Percentiles rank a stretch among this genome's conserved stretches.
These are phyloP conservation scores for Drepanosiphum platanoidis DNA, from an alignment of 2,888 invertebrate species.

Conservation along the genomic window DNA sequence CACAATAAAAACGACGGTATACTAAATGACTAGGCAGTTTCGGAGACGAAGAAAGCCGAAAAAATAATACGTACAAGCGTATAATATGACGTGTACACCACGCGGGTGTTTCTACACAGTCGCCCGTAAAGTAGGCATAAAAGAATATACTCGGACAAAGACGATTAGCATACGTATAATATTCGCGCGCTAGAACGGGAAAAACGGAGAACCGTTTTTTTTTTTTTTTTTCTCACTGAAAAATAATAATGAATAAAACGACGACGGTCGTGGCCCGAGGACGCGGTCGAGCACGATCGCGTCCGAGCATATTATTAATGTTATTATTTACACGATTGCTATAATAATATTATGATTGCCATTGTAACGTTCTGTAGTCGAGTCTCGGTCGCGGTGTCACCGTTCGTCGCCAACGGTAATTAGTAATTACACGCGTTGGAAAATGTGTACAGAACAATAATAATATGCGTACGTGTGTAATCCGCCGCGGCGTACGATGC, in stretches of 20 bases:
- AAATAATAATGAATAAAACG: not conserved
- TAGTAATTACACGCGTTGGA: slow-evolving; percentile 2
- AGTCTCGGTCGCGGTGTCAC: not conserved
- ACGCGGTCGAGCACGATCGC: not conserved
- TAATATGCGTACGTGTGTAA: not conserved
- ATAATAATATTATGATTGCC: not conserved
- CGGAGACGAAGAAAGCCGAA: slow-evolving; percentile 27
- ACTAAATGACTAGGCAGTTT: slow-evolving; percentile 25
- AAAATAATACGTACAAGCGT: not conserved
- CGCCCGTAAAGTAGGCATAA: not conserved
- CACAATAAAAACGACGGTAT: not conserved
- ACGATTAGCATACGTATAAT: not conserved
- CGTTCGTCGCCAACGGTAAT: slow-evolving; percentile 6
- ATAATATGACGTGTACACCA: not conserved
- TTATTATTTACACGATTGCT: not conserved
- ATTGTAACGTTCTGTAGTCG: not conserved
- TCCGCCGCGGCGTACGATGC: too few relatives aligned
- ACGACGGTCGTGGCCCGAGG: not conserved
- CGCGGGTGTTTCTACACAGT: not conserved
- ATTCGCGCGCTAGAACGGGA: not conserved
- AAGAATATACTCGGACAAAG: not conserved
- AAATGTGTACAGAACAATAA: not conserved
- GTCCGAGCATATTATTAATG: not conserved
- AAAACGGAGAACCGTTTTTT: not conserved
- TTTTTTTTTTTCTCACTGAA: not conserved